A percentile compares a stretch with the other conserved stretches of the same genome.
These are phyloP conservation scores for Glyptemys insculpta DNA, from an alignment of 2,797 vertebrate species.

Conservation along the genomic window DNA sequence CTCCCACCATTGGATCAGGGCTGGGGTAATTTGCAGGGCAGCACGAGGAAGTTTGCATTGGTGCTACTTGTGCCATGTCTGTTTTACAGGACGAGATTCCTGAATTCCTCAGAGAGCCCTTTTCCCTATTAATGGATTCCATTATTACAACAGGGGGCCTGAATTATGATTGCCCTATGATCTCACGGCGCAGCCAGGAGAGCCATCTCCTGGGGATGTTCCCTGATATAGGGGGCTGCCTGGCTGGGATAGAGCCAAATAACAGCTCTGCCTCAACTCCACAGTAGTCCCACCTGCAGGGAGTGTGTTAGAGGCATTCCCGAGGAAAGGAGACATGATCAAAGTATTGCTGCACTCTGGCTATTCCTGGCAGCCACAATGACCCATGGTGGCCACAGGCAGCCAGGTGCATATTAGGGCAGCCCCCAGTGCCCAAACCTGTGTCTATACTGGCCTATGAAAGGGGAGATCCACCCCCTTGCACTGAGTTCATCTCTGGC, in stretches of 20 bases:
- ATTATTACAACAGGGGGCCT: fast-evolving
- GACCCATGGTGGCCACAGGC: not conserved
- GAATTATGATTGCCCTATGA: fast-evolving
- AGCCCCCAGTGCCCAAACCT: not conserved
- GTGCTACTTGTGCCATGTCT: not conserved
- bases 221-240: not conserved
- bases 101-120: not conserved
- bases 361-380: not conserved
- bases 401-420: not conserved
- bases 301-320: fast-evolving
- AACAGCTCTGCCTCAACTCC: not conserved
- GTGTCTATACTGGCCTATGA: not conserved
- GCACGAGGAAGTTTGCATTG: not conserved
- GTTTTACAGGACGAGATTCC: not conserved
- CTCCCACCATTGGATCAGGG: not conserved
- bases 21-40: not conserved
- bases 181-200: fast-evolving
- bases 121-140: not conserved
- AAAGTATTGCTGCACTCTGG: not conserved
- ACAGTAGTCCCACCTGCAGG: fast-evolving
- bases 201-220: not conserved
- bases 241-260: fast-evolving
- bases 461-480: not conserved
- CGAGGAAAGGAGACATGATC: not conserved
- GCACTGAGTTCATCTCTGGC: not conserved